Evolutionary conservation across 2,888 invertebrate species (phyloP), one percentile per base, ranked within the genome.

Genomic region (Macrophya alboannulata): DNA sequence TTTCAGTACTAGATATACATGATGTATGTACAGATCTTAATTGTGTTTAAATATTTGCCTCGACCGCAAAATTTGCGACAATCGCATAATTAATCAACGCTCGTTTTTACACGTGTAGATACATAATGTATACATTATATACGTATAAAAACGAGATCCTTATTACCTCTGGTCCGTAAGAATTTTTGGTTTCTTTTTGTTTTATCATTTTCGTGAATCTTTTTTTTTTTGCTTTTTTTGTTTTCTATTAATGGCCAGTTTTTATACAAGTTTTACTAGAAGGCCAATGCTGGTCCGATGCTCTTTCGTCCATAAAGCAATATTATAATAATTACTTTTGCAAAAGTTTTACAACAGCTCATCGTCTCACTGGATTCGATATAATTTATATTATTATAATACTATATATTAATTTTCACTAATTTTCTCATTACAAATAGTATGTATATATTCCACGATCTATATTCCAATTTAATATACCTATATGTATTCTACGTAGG

Each of bases 231-330:
- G 3, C 10, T 62, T 62, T 59, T 21, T 43, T 25, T 76, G 43
- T 48, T 76, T 72, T 71, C 25, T 48, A 45, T 48, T 25, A 74
- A 25, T 76, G 45, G 76, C 76, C 76, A 76, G n/a, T 76, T 76
- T 76, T 48, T 76, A 76, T 76, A 76, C 76, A 76, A 48, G 48
- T 40, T 76, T 72, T 76, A 45, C 40, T 76, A 51, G 40, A 79
- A 55, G 79, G 79, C 79, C 79, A 55, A 55, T 51, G 55, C 79
- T 79, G 55, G 79, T 79, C 79, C 79, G 79, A 79, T 79, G 21
- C 55, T 79, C 79, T 40, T 59, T 59, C 79, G 79, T 79, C 48
- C 76, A 31, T 48, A 48, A 48, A 45, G 76, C 76, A 48, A 48
- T 40, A 45, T 72, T n/a, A 72, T 72, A 17, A 71, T 71, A 40